These are phyloP conservation scores for Stenchaetothrips biformis DNA, from an alignment of 2,888 invertebrate genomes.

Conservation along the genomic window DNA sequence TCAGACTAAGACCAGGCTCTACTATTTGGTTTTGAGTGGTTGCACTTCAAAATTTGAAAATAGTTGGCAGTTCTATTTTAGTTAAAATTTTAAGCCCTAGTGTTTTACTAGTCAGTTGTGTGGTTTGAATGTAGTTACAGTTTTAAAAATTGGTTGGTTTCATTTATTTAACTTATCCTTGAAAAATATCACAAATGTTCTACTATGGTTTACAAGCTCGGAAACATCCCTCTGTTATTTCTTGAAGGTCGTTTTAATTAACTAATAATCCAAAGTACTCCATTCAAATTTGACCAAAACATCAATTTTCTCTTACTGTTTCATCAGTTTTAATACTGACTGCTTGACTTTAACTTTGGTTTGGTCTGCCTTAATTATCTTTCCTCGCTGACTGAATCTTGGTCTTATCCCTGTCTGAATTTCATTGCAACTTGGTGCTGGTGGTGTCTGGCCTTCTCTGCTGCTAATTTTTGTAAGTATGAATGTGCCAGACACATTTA, in stretches of 20 bases:
- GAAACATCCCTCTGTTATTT: too few species aligned
- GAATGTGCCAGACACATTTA: not conserved
- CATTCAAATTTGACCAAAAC: not conserved
- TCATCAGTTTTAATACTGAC: not conserved
- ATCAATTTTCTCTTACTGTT: not conserved
- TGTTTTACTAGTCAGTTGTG: not conserved
- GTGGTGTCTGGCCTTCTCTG: slow-evolving; percentile 20
- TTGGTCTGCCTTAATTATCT: not conserved
- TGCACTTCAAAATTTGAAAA: not conserved
- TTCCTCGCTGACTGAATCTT: slow-evolving; percentile 2
- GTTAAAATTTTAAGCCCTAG: not conserved
- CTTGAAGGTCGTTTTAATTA: too few species aligned
- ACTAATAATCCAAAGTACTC: too few species aligned
- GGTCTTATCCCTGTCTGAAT: slow-evolving; percentile 14
- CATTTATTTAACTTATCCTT: not conserved
- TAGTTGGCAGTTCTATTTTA: not conserved
- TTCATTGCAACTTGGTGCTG: slow-evolving; percentile 24
- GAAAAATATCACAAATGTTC: not conserved
- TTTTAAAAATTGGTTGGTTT: not conserved
- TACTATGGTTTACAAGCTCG: too few species aligned
- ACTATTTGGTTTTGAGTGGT: not conserved
- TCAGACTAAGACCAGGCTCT: not conserved
- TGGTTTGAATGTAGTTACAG: slow-evolving; percentile 7
- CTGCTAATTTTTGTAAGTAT: slow-evolving; percentile 21
- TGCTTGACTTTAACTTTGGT: not conserved